phyloP scores from a whole-genome alignment of 2,888 invertebrate genomes.

The Falcaria lacertinaria region DNA sequence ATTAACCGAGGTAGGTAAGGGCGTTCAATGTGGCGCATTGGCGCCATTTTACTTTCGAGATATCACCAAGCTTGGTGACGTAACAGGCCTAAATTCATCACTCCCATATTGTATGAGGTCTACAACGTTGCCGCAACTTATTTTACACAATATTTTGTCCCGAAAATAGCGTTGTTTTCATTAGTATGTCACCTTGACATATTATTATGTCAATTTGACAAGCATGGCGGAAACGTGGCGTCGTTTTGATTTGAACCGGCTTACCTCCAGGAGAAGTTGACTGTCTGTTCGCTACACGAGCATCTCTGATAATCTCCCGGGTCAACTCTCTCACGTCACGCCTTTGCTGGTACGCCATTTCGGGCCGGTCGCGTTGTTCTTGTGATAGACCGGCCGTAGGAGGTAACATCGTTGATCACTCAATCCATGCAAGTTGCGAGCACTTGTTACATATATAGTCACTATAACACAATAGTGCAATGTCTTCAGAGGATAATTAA shows the following conservation, averaged over 20 bases:
- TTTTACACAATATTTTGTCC: slow-evolving; percentile 38
- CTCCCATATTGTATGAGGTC: slow-evolving; percentile 20
- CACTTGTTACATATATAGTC: slow-evolving; percentile 40
- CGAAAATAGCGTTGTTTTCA: slow-evolving; percentile 65
- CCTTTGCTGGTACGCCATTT: slow-evolving; percentile 73
- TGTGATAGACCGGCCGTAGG: slow-evolving; percentile 73
- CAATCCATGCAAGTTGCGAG: slow-evolving; percentile 67
- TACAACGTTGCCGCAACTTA: slow-evolving; percentile 17
- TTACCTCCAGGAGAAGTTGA: slow-evolving; percentile 75
- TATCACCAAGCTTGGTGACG: slow-evolving; percentile 61
- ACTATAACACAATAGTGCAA: slow-evolving; percentile 31
- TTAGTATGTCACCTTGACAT: slow-evolving; percentile 78
- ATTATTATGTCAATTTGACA: slow-evolving; percentile 76
- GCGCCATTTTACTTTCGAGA: slow-evolving; percentile 76
- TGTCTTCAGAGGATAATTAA: slow-evolving; percentile 24
- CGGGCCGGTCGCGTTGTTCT: slow-evolving; percentile 71
- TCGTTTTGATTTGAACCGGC: slow-evolving; percentile 63
- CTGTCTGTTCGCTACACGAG: slow-evolving; percentile 63
- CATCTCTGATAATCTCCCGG: slow-evolving; percentile 69
- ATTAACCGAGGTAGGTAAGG: background rate
- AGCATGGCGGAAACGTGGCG: slow-evolving; percentile 79
- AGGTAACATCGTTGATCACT: slow-evolving; percentile 70
- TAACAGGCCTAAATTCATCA: slow-evolving; percentile 55
- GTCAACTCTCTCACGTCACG: slow-evolving; percentile 70
- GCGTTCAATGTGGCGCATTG: slow-evolving; percentile 42